Evolutionary conservation across 2,113 vertebrate genomes (phyloP), one percentile per base, ranked within the genome.

Genomic region (Charadrius vociferus): DNA sequence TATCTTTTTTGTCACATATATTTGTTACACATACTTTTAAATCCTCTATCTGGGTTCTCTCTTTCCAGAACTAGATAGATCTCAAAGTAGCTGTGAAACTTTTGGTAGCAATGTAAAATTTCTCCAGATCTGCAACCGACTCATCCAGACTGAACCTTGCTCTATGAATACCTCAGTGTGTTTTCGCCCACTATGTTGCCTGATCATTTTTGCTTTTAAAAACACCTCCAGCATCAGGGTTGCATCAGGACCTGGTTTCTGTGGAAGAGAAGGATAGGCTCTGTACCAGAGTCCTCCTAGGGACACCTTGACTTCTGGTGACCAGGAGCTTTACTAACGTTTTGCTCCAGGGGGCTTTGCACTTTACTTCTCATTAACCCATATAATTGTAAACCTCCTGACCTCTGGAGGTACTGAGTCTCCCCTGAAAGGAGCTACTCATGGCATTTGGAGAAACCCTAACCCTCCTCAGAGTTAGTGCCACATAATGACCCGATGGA

Each of bases 401-500:
- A 45, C 65, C 27, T 39, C 2, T n/a, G 23, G 32, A 62, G 23
- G 23, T 50, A 15, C 30, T 0, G 0, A 37, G n/a, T 45, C 23
- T 45, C 11, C 52, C 50, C 53, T 5, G 29, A 68, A 32, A 47
- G 12, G 18, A 39, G 18, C 36, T 52, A 7, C 32, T 45, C 1
- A 0, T 58, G 58, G 27, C 7, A 3, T 62, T 30, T 47, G 41
- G 47, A 63, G 72, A 41, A 71, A 41, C 39, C 3, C 21, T 15
- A 13, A 13, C 12, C 24, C 39, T 55, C 49, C 85, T 52, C 22
- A 9, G 49, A 32, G 19, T 65, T 47, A 29, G 17, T 65, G 81
- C 53, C 49, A 10, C 0, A 0, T 45, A 32, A 27, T 24, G 9
- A 37, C 52, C 7, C 19, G n/a, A 17, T 1, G 3, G 43, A 72